Base-by-base conservation (phyloP, 2,797 vertebrate species). In the Trematomus bernacchii region DNA sequence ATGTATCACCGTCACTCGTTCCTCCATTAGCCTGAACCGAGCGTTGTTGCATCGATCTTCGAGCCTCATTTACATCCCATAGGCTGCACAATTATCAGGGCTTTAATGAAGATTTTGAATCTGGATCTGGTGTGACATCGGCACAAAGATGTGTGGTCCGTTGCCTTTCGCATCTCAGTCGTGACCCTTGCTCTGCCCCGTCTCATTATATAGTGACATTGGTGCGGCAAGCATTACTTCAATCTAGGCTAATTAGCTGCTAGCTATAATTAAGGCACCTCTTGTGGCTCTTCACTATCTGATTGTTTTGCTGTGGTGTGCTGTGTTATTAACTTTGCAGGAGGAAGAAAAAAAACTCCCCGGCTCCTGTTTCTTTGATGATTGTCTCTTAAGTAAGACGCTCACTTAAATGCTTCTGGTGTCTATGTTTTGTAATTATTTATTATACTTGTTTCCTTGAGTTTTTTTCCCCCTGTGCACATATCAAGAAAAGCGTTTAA, bases 131-230 rank as follows among this genome's bases (percentile, higher is more conserved):
- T 10, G 66, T 30, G 86, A 85, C 87, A 83, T 61, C 80, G 0
- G 55, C 64, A 42, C 79, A 30, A 3, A 78, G 69, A 72, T 21
- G 75, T 74, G 85, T 48, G 82, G 75, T 76, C 79, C 3, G 0
- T 27, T 21, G 76, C 80, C 63, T 64, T 12, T 0, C 23, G 69
- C 71, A 27, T 75, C 71, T 64, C 64, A 21, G n/a, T 13, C 19
- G 33, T 83, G 84, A 87, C 80, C 80, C 71, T 63, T n/a, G 64
- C 76, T 73, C 76, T 66, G 66, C 77, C 85, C 64, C 40, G 64
- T 73, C 89, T 93, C 89, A 92, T 94, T 93, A 93, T 84, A 54
- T 27, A 57, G 63, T 66, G 89, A 84, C 84, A 81, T 71, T 46
- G 73, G 79, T 57, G 80, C 73, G 2, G 76, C 77, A 50, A 84